phyloP scores from a whole-genome alignment of 2,888 invertebrate genomes.

The Amphipoea lucens region DNA sequence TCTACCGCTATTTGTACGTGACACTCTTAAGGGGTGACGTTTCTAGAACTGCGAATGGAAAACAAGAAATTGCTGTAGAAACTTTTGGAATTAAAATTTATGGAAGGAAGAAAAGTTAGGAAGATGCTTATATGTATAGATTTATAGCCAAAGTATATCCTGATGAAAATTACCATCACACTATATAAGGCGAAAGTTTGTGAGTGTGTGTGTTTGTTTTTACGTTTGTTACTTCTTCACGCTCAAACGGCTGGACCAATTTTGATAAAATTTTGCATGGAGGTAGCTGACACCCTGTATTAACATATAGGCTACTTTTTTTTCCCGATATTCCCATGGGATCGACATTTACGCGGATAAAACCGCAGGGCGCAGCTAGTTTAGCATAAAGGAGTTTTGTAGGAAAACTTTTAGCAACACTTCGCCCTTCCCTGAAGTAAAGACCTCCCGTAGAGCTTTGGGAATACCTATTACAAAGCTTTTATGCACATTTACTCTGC shows the following conservation, averaged over 20 bases:
- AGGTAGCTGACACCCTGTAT: too few species aligned
- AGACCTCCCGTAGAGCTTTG: slow-evolving; percentile 1
- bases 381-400: slow-evolving; percentile 8
- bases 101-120: not conserved
- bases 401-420: not conserved
- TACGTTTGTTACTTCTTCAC: too few species aligned
- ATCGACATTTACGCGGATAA: too few species aligned
- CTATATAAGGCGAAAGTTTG: too few species aligned
- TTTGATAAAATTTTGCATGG: too few species aligned
- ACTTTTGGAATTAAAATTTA: not conserved
- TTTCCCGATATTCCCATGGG: too few species aligned
- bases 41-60: not conserved
- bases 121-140: not conserved
- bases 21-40: slow-evolving; percentile 1
- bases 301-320: too few species aligned
- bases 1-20: slow-evolving; percentile 1
- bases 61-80: not conserved
- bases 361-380: too few species aligned
- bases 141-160: not conserved
- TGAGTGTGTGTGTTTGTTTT: too few species aligned
- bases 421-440: not conserved
- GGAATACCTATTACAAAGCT: slow-evolving; percentile 27
- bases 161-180: not conserved
- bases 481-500: slow-evolving; percentile 18
- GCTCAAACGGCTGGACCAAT: too few species aligned